A percentile compares a stretch with the other conserved stretches of the same genome.
These are phyloP conservation scores for Chymomyza costata DNA, from an alignment of 1,140 invertebrate genomes.

Conservation along the genomic window DNA sequence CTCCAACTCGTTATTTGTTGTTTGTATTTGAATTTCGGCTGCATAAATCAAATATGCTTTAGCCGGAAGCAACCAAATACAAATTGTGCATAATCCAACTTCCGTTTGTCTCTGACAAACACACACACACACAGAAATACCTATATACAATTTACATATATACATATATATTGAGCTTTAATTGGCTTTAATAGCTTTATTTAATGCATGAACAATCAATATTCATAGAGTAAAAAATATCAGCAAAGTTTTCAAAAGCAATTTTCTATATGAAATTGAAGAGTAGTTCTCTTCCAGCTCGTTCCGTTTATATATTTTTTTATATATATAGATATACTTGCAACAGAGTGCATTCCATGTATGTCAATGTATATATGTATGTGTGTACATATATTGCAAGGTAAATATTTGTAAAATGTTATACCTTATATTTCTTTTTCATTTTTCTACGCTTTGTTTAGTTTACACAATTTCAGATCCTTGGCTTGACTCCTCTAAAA, in stretches of 20 bases:
- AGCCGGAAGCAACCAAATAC: constrained; percentile 31
- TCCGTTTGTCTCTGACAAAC: constrained; percentile 40
- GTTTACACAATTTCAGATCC: constrained; percentile 16
- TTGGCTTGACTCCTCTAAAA: not conserved
- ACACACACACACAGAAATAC: not conserved
- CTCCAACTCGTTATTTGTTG: not conserved
- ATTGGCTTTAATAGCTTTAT: constrained; percentile 32
- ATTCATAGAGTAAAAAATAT: not conserved
- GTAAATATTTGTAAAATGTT: constrained; percentile 51
- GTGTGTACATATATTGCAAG: constrained; percentile 26
- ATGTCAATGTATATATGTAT: not conserved
- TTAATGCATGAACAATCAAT: no score
- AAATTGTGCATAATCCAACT: constrained; percentile 50
- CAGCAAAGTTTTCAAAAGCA: constrained; percentile 38
- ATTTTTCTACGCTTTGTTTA: no score
- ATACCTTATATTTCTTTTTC: no score
- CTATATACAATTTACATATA: not conserved
- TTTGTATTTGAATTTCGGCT: constrained; percentile 10
- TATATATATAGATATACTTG: no score
- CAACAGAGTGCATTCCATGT: no score
- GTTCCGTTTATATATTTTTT: no score
- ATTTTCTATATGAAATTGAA: constrained; percentile 38
- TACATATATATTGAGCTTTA: constrained; percentile 7
- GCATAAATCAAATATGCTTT: constrained; percentile 33
- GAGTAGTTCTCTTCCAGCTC: no score